Evolutionary conservation across 2,888 invertebrate genomes (phyloP), one percentile per base, ranked within the genome.

Genomic region (Stegophylla sp.): DNA sequence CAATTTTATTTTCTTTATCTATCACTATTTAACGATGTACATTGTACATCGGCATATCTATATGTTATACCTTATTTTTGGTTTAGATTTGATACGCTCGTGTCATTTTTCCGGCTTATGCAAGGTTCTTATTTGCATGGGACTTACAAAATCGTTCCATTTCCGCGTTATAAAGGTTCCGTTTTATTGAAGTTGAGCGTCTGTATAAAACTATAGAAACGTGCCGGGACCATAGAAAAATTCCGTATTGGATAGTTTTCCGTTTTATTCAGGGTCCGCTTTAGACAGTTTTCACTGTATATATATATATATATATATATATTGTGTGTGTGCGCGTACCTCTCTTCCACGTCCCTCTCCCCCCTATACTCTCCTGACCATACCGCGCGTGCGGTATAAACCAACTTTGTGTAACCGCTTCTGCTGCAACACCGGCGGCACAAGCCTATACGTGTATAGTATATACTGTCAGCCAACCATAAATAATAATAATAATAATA

Each of bases 401-500:
- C 69, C 51, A 28, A 69, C 69, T 69, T 51, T 69, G 69, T 69
- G 69, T 69, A 26, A 51, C 48, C 51, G 45, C 51, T 17, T n/a
- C 51, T 13, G 34, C 28, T 28, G 5, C n/a, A n/a, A n/a, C n/a
- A n/a, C n/a, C 41, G 15, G 17, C 72, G 41, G 43, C 64, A 64
- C 48, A 12, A 28, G 26, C 45, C 23, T 28, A 20, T 20, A 34
- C 2, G 3, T 20, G 20, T 20, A n/a, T n/a, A 48, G 10, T 26
- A 48, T 17, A 23, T 20, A 48, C 34, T 15, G 61, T 15, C 17
- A 12, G n/a, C 69, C 69, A 28, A 69, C 20, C 69, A 45, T 69
- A 51, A 67, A 67, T 67, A 67, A 67, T 67, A 66, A 69, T 43
- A 67, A 51, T 69, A 72, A 56, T 59, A 59, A 71, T 45, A 66